These are phyloP conservation scores for Galeopsomyia nigrocyanea DNA, from an alignment of 2,888 invertebrate species.

Conservation along the genomic window DNA sequence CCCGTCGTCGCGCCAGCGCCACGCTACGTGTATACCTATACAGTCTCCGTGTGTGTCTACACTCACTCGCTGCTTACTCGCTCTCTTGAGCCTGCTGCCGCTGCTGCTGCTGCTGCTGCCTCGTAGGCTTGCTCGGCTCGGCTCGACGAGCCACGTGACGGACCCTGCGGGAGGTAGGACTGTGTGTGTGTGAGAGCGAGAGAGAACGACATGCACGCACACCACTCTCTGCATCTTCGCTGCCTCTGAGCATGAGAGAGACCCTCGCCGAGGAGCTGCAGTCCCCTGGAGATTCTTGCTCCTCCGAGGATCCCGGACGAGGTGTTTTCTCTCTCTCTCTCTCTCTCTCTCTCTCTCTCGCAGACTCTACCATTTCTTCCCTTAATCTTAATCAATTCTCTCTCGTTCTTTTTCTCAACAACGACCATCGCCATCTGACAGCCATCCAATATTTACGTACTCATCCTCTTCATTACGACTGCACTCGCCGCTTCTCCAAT, in stretches of 20 bases:
- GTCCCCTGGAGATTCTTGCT: slow-evolving; percentile 33
- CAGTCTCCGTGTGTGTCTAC: not conserved
- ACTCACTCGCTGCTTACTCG: not conserved
- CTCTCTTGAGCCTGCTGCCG: too few species aligned
- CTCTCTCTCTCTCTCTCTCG: not conserved
- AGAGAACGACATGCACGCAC: not conserved
- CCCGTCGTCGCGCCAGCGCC: slow-evolving; percentile 38
- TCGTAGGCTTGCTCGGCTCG: not conserved
- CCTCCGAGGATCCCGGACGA: not conserved
- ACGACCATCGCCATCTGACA: not conserved
- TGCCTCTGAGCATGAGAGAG: not conserved
- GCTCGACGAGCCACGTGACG: slow-evolving; percentile 63
- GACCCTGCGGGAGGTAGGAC: slow-evolving; percentile 67
- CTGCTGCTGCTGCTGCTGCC: too few species aligned
- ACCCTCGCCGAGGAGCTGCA: slow-evolving; percentile 31
- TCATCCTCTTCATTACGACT: slow-evolving; percentile 23
- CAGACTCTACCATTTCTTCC: too few species aligned
- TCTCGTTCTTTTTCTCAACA: not conserved
- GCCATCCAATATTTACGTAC: slow-evolving; percentile 33
- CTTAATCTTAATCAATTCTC: too few species aligned
- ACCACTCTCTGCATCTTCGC: not conserved
- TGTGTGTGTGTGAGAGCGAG: slow-evolving; percentile 1
- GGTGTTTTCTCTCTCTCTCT: not conserved
- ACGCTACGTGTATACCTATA: not conserved
- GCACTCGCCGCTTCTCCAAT: slow-evolving; percentile 6